phyloP scores from a whole-genome alignment of 2,888 invertebrate species.

The Oconnorella tubifera region DNA sequence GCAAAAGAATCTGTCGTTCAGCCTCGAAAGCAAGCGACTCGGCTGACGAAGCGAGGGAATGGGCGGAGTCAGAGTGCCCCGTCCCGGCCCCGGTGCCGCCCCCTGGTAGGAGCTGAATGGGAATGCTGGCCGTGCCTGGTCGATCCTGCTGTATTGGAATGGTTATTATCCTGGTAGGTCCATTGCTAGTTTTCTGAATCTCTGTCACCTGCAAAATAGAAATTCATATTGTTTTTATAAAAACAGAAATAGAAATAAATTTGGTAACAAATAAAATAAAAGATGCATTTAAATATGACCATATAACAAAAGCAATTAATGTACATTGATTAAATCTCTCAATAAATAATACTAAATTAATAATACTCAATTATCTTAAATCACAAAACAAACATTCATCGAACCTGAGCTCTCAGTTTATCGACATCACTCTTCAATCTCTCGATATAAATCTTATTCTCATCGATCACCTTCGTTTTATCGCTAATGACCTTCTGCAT shows the following conservation, averaged over 20 bases:
- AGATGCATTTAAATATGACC: no score
- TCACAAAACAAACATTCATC: no score
- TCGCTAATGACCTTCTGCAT: conserved; percentile 22
- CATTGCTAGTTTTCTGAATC: background rate
- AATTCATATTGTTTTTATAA: no score
- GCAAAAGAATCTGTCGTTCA: conserved; percentile 2
- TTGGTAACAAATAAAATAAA: no score
- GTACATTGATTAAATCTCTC: no score
- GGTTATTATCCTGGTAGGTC: background rate
- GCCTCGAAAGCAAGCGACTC: conserved; percentile 4
- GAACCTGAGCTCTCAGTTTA: conserved; percentile 20
- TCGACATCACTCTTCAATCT: conserved; percentile 24
- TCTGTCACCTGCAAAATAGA: conserved; percentile 3
- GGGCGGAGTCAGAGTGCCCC: background rate
- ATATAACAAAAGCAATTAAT: no score
- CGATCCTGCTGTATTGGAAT: background rate
- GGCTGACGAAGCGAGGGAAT: background rate
- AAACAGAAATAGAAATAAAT: no score
- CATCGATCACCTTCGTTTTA: conserved; percentile 23
- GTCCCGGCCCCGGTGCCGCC: background rate
- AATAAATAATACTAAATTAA: no score
- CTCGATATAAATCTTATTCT: conserved; percentile 19
- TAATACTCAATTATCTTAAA: no score
- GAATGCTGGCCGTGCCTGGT: background rate
- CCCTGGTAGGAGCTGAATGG: conserved; percentile 7